Conservation (phyloP, 2,797 vertebrate species). For the Pangasius macronema region DNA sequence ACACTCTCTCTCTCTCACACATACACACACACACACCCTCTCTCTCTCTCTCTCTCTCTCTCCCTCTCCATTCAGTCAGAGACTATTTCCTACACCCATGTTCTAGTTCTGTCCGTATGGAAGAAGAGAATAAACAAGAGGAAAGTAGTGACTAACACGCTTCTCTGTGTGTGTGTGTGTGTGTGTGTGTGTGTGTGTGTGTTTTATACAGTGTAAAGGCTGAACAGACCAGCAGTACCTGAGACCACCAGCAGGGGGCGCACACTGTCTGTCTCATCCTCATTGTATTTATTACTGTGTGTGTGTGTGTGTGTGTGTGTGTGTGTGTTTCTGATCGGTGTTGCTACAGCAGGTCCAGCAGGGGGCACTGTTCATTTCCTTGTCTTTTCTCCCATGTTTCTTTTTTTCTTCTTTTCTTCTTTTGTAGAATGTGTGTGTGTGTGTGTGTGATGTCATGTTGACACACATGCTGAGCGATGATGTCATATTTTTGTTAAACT, state of each 20-base stretch:
- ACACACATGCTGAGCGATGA: conserved; percentile 26
- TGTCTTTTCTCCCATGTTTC: conserved; percentile 2
- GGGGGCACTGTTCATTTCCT: conserved; percentile 11
- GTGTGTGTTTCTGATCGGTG: not conserved
- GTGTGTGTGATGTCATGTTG: not conserved
- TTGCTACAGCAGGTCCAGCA: not conserved
- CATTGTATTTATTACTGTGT: conserved; percentile 13
- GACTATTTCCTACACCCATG: not conserved
- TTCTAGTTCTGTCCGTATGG: not conserved
- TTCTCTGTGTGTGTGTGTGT: not conserved
- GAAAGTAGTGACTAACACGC: not conserved
- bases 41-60: conserved; percentile 28
- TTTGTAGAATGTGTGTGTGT: conserved; percentile 47
- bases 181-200: conserved; percentile 1
- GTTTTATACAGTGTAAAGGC: conserved; percentile 80
- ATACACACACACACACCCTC: not conserved
- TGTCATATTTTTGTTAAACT: conserved; percentile 44
- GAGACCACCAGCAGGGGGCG: conserved; percentile 57
- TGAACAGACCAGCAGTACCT: conserved; percentile 82
- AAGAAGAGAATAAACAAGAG: not conserved
- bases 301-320: conserved; percentile 10
- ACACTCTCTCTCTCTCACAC: not conserved
- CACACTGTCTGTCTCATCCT: not conserved
- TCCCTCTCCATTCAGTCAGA: too few relatives aligned
- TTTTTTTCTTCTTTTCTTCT: conserved; percentile 50